Evolutionary conservation across 2,797 vertebrate genomes (phyloP).

Genomic region (Tenualosa thibaudeaui): DNA sequence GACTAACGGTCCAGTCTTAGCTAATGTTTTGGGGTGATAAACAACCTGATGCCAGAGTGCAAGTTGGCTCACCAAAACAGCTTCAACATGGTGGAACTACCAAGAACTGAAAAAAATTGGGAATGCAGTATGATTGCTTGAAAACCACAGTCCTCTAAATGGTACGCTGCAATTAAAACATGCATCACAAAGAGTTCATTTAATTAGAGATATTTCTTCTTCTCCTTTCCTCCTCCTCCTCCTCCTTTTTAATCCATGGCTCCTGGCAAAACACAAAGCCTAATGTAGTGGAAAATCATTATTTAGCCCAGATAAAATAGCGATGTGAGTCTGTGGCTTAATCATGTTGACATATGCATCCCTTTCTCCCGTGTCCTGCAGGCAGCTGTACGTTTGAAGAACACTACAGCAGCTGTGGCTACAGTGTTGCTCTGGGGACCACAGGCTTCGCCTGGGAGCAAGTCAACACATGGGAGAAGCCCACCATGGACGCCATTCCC

Average conservation of each 20-base stretch:
- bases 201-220: constrained; percentile 59
- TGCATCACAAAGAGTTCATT: constrained; percentile 49
- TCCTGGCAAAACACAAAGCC: constrained; percentile 68
- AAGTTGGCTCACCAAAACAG: not conserved
- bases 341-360: constrained; percentile 67
- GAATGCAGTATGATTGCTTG: constrained; percentile 27
- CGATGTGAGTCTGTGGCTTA: constrained; percentile 70
- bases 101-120: constrained; percentile 26
- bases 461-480: constrained; percentile 96
- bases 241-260: constrained; percentile 50
- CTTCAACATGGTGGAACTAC: not conserved
- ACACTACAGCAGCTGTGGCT: constrained; percentile 92
- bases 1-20: not conserved
- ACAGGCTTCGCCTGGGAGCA: constrained; percentile 97
- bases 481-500: constrained; percentile 87
- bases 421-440: constrained; percentile 92
- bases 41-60: not conserved
- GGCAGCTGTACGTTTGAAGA: constrained; percentile 94
- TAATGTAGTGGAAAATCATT: constrained; percentile 69
- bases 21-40: not conserved
- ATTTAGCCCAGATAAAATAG: constrained; percentile 69
- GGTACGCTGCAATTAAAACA: constrained; percentile 62
- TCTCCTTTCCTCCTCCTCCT: not conserved
- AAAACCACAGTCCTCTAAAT: constrained; percentile 49
- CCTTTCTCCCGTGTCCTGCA: constrained; percentile 58